Evolutionary conservation across 2,113 vertebrate genomes (phyloP).

Genomic region (Notiomystis cincta): DNA sequence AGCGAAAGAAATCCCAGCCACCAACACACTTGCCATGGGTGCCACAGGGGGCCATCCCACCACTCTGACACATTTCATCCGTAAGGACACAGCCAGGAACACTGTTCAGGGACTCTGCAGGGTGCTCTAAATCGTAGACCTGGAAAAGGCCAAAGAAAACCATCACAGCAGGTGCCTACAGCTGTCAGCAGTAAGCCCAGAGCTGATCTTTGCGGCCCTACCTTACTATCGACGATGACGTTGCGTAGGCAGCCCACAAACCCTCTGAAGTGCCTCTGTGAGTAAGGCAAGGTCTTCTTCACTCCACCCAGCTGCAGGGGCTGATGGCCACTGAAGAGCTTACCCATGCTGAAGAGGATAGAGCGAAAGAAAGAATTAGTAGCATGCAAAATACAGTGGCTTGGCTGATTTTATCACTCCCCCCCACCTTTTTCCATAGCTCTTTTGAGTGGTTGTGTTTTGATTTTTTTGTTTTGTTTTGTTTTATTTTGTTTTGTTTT

Average conservation of each 20-base stretch:
- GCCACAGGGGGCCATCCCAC: slow-evolving; percentile 77
- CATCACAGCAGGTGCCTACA: neutral
- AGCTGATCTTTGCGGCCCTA: slow-evolving; percentile 1
- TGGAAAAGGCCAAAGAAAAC: slow-evolving; percentile 16
- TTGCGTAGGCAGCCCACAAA: slow-evolving; percentile 86
- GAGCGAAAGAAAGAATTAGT: neutral
- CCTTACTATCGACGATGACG: slow-evolving; percentile 83
- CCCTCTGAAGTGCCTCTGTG: slow-evolving; percentile 67
- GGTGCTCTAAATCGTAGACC: slow-evolving; percentile 83
- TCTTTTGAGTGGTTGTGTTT: neutral
- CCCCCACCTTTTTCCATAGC: rapidly evolving
- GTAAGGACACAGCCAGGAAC: slow-evolving; percentile 77
- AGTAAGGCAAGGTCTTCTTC: slow-evolving; percentile 69
- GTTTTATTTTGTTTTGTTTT: neutral
- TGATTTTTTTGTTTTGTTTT: neutral
- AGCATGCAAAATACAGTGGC: neutral
- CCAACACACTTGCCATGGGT: slow-evolving; percentile 78
- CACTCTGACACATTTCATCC: slow-evolving; percentile 76
- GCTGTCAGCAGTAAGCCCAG: neutral
- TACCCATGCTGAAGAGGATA: neutral
- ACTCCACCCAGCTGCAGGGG: slow-evolving; percentile 87
- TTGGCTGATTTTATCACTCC: neutral
- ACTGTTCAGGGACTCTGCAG: slow-evolving; percentile 82
- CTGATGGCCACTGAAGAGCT: slow-evolving; percentile 79
- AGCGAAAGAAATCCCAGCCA: slow-evolving; percentile 83